These are phyloP conservation scores for Pica pica DNA, from an alignment of 2,113 vertebrate species.

Conservation along the genomic window DNA sequence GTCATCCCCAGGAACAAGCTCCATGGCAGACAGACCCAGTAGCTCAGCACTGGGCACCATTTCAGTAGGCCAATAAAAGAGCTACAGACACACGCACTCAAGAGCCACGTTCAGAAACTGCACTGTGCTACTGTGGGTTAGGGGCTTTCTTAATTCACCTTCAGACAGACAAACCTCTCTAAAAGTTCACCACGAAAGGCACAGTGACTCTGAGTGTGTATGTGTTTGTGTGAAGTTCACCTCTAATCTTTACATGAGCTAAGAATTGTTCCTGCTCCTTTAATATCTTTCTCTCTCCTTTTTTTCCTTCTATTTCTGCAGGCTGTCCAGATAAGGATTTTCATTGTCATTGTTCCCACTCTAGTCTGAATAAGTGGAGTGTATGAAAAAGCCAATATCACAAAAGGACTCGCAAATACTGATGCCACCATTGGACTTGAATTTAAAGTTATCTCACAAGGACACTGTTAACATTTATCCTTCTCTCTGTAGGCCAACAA, in stretches of 20 bases:
- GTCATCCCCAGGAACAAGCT: not conserved
- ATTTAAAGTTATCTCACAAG: constrained; percentile 49
- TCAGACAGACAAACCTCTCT: not conserved
- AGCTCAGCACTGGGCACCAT: not conserved
- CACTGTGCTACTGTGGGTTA: not conserved
- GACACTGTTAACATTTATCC: constrained; percentile 50
- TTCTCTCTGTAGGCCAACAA: constrained; percentile 30
- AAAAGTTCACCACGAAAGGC: not conserved
- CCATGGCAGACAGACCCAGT: not conserved
- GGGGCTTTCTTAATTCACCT: not conserved
- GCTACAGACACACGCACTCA: not conserved
- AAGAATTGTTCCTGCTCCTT: not conserved
- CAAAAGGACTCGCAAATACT: not conserved
- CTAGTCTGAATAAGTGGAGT: constrained; percentile 5
- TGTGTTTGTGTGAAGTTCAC: not conserved
- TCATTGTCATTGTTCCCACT: constrained; percentile 38
- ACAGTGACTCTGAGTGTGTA: not conserved
- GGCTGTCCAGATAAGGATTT: constrained; percentile 31
- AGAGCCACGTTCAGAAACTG: not conserved
- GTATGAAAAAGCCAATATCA: constrained; percentile 9
- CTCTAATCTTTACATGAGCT: not conserved
- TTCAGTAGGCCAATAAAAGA: not conserved
- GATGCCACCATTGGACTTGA: not conserved
- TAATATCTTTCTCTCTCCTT: not conserved
- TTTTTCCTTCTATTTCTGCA: not conserved